These are phyloP conservation scores for Lysandra bellargus DNA, from an alignment of 2,888 invertebrate genomes.

Conservation along the genomic window DNA sequence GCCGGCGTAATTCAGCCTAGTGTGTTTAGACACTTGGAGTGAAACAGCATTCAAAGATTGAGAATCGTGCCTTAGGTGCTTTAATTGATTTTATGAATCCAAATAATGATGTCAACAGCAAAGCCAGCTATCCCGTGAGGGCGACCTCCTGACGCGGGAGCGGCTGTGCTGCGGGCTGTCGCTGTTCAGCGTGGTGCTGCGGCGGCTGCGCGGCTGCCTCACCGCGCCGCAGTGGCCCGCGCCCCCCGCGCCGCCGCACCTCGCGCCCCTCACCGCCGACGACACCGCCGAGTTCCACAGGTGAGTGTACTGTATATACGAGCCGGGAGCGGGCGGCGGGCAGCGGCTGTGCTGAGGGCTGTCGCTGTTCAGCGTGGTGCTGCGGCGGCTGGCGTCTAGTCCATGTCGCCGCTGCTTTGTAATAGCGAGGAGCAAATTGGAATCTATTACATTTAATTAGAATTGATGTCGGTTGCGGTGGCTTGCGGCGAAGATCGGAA, in stretches of 20 bases:
- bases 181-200: constrained; percentile 96
- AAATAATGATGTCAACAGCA: constrained; percentile 81
- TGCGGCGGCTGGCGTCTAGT: constrained; percentile 81
- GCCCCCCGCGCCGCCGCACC: constrained; percentile 91
- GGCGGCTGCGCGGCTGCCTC: constrained; percentile 91
- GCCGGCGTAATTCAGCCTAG: no score
- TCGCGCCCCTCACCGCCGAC: constrained; percentile 97
- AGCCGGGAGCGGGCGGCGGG: constrained; percentile 52
- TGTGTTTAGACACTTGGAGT: no score
- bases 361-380: constrained; percentile 97
- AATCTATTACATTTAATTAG: no score
- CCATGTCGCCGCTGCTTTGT: no score
- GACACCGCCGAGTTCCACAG: constrained; percentile 98
- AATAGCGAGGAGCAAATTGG: no score
- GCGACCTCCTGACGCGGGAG: constrained; percentile 97
- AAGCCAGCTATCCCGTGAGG: constrained; percentile 95
- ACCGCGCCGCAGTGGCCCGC: constrained; percentile 97
- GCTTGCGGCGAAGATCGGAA: no score
- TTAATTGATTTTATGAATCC: no score
- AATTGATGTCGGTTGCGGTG: no score
- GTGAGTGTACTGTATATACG: constrained; percentile 40
- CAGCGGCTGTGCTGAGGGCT: constrained; percentile 98
- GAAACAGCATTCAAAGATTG: no score
- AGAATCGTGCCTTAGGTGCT: no score
- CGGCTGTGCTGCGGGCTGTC: constrained; percentile 98